Evolutionary conservation across 2,113 vertebrate species (phyloP).

Genomic region (Plectropomus leopardus): DNA sequence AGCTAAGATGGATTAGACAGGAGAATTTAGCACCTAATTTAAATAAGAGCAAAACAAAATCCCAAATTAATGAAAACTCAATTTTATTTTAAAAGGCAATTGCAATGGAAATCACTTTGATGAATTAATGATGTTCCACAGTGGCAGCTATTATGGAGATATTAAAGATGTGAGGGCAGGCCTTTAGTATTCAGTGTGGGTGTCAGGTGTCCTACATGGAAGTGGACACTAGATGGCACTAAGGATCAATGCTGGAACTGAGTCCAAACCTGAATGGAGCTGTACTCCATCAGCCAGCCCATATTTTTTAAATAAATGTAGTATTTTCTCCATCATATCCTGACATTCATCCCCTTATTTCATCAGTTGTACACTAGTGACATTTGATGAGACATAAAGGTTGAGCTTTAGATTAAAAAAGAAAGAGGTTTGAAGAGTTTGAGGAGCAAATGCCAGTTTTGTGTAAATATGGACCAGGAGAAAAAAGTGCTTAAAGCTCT

Average conservation of each 20-base stretch:
- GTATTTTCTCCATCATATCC: not conserved
- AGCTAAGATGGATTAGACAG: constrained; percentile 14
- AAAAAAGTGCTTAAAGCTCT: too few species aligned
- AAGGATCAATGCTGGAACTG: constrained; percentile 24
- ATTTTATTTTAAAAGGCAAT: constrained; percentile 7
- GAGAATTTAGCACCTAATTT: constrained; percentile 23
- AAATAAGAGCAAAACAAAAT: constrained; percentile 32
- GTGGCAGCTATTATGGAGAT: not conserved
- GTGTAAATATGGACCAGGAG: not conserved
- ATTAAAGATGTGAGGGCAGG: not conserved
- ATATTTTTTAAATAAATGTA: not conserved
- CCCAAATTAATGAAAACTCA: constrained; percentile 20
- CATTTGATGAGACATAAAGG: not conserved
- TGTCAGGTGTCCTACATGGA: not conserved
- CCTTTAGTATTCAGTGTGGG: not conserved
- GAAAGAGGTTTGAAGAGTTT: not conserved
- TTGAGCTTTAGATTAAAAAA: not conserved
- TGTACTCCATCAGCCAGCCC: not conserved
- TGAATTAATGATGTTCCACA: constrained; percentile 10
- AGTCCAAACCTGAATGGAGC: not conserved
- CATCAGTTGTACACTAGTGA: not conserved
- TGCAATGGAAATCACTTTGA: constrained; percentile 11
- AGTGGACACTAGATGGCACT: constrained; percentile 26
- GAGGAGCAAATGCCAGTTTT: not conserved
- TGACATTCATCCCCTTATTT: not conserved